These are phyloP conservation scores for Corythucha ciliata DNA, from an alignment of 2,888 invertebrate genomes.

Conservation along the genomic window DNA sequence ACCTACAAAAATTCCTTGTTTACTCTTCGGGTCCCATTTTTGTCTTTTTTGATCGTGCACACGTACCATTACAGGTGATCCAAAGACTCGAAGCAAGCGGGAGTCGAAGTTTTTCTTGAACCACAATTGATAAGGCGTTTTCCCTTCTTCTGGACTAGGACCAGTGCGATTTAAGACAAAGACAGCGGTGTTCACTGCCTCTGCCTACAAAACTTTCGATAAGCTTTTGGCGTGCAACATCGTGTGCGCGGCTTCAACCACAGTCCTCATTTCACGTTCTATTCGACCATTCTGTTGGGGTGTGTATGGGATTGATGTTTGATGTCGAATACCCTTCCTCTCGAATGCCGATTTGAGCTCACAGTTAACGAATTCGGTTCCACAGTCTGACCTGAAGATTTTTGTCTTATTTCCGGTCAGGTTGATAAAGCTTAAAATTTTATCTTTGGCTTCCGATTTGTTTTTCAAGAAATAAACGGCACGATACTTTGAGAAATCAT, in stretches of 20 bases:
- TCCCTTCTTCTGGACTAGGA: slow-evolving; percentile 7
- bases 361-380: slow-evolving; percentile 37
- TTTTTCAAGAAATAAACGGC: slow-evolving; percentile 36
- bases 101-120: not conserved
- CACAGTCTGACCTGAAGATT: slow-evolving; percentile 37
- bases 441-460: slow-evolving; percentile 17
- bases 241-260: slow-evolving; percentile 30
- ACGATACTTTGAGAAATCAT: slow-evolving; percentile 35
- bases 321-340: too few species aligned
- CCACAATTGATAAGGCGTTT: slow-evolving; percentile 15
- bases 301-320: slow-evolving; percentile 26
- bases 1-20: too few species aligned
- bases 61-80: too few species aligned
- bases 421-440: slow-evolving; percentile 13
- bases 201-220: slow-evolving; percentile 10
- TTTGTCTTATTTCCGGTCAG: slow-evolving; percentile 31
- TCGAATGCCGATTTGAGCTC: too few species aligned
- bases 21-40: too few species aligned
- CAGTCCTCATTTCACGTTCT: slow-evolving; percentile 30
- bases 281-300: slow-evolving; percentile 30
- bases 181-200: slow-evolving; percentile 9
- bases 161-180: slow-evolving; percentile 10
- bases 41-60: too few species aligned
- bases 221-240: slow-evolving; percentile 24
- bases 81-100: too few species aligned